Evolutionary conservation across 2,797 vertebrate species (phyloP).

Genomic region (Luscinia luscinia): DNA sequence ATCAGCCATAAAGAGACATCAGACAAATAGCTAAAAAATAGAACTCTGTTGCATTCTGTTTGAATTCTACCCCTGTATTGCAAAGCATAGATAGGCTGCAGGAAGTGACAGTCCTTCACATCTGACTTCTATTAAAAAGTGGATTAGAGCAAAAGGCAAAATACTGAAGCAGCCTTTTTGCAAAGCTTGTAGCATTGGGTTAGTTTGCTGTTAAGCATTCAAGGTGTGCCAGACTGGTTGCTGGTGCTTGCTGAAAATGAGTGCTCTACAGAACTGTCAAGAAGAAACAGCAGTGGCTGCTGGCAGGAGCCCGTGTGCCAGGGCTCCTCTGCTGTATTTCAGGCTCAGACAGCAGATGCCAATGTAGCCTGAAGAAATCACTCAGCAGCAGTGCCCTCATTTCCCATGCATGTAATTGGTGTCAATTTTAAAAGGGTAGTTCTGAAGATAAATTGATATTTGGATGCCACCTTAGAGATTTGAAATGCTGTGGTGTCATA

Average conservation of each 20-base stretch:
- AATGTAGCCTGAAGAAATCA: background rate
- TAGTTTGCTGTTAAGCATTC: background rate
- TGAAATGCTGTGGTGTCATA: background rate
- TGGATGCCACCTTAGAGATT: background rate
- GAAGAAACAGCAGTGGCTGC: conserved; percentile 6
- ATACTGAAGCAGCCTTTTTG: background rate
- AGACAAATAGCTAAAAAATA: background rate
- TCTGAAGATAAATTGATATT: conserved; percentile 1
- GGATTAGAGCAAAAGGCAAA: conserved; percentile 11
- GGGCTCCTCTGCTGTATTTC: background rate
- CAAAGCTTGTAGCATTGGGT: background rate
- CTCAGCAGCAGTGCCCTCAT: background rate
- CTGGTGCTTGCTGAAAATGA: background rate
- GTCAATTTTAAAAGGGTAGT: background rate
- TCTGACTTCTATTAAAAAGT: background rate
- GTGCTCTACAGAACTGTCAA: background rate
- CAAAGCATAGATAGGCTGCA: background rate
- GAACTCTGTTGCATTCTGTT: background rate
- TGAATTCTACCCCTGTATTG: background rate
- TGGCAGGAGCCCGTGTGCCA: background rate
- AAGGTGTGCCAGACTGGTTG: background rate
- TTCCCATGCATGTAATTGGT: background rate
- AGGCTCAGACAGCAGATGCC: conserved; percentile 22
- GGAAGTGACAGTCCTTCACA: background rate
- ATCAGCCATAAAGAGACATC: background rate